Percentiles rank a stretch among this genome's conserved stretches.
Evolutionary conservation across 2,797 vertebrate species (phyloP).

Genomic region (Aselliscus stoliczkanus): DNA sequence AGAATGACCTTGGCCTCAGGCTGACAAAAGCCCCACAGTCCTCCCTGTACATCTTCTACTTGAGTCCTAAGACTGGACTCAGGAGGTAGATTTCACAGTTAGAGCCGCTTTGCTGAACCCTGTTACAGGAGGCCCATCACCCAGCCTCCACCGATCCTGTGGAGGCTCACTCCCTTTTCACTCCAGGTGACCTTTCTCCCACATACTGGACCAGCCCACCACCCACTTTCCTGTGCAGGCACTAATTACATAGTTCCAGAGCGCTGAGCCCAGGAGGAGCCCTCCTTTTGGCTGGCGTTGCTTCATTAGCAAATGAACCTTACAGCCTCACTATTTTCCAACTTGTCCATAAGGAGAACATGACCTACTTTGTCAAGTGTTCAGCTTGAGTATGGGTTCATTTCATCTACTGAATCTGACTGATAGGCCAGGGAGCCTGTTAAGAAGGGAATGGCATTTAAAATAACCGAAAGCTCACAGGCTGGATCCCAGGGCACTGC

Average conservation of each 20-base stretch:
- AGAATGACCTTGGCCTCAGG: neutral
- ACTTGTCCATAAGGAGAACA: neutral
- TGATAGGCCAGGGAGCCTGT: neutral
- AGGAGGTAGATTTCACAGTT: neutral
- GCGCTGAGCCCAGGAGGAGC: neutral
- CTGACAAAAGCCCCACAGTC: neutral
- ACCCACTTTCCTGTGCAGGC: neutral
- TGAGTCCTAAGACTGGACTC: neutral
- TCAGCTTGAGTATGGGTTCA: neutral
- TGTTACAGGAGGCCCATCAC: neutral
- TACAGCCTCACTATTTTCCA: neutral
- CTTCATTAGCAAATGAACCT: neutral
- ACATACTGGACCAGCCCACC: rapidly evolving
- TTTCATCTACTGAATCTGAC: neutral
- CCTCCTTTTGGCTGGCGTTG: neutral
- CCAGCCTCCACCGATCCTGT: neutral
- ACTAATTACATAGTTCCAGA: neutral
- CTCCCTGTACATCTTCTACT: neutral
- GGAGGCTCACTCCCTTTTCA: neutral
- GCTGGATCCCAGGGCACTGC: neutral
- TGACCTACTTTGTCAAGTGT: neutral
- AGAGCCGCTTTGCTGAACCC: too few species aligned
- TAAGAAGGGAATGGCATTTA: neutral
- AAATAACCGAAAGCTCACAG: neutral
- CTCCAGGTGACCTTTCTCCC: neutral